phyloP scores from a whole-genome alignment of 1,140 invertebrate species.

The Meloidogyne floridensis region DNA sequence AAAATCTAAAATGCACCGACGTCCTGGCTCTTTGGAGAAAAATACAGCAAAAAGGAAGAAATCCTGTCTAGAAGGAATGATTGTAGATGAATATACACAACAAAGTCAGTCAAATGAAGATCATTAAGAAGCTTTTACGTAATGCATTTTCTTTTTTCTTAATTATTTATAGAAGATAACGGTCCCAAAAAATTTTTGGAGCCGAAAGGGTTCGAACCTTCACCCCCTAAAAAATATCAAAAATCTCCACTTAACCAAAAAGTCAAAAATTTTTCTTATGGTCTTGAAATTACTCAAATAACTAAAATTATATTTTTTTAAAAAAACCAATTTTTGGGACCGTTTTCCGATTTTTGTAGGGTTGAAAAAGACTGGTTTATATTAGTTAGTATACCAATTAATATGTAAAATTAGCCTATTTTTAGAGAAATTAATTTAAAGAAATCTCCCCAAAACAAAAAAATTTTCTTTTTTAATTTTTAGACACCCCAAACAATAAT shows the following conservation, averaged over 20 bases:
- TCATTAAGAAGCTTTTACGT: background rate
- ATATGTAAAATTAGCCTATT: no score
- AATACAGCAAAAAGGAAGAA: slow-evolving; percentile 32
- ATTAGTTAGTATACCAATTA: no score
- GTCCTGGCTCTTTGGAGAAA: slow-evolving; percentile 11
- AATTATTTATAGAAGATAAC: background rate
- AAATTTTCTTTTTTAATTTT: no score
- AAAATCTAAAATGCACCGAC: slow-evolving; percentile 24
- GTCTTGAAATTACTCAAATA: background rate
- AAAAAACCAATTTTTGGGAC: background rate
- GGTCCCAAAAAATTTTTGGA: background rate
- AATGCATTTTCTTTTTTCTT: background rate
- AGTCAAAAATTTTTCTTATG: background rate
- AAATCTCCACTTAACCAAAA: background rate
- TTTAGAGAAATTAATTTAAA: no score
- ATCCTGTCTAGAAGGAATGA: background rate
- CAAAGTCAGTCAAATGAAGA: background rate
- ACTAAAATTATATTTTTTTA: background rate
- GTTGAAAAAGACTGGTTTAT: background rate
- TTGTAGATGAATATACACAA: slow-evolving; percentile 2
- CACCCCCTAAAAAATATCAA: no score
- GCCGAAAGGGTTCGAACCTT: no score
- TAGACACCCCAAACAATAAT: no score
- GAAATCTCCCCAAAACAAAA: no score
- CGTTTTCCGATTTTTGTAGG: background rate